Evolutionary conservation across 1,140 invertebrate species (phyloP).

Genomic region (Ptiloglossa arizonensis): DNA sequence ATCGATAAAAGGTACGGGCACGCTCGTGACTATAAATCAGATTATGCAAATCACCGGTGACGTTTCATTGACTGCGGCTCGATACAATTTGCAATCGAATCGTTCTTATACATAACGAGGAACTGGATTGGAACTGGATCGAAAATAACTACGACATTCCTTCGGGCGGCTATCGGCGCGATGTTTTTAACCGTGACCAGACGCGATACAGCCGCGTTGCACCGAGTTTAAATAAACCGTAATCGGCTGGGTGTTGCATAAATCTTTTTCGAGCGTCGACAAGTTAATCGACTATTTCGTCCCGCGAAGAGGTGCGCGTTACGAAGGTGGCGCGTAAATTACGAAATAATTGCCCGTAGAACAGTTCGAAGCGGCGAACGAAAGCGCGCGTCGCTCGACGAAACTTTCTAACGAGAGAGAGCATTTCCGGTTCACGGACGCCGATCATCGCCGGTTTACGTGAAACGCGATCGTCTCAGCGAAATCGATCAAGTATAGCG

Average conservation of each 20-base stretch:
- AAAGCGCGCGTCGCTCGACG: conserved; percentile 15
- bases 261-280: conserved; percentile 49
- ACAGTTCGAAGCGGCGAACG: conserved; percentile 7
- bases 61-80: conserved; percentile 45
- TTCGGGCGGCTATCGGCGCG: conserved; percentile 11
- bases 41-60: conserved; percentile 44
- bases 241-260: conserved; percentile 27
- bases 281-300: conserved; percentile 44
- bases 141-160: conserved; percentile 52
- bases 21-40: conserved; percentile 24
- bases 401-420: conserved; percentile 13
- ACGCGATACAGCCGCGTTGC: conserved; percentile 10
- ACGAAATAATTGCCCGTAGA: conserved; percentile 7
- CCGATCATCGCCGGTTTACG: conserved; percentile 22
- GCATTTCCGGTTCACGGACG: not conserved
- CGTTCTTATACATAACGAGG: conserved; percentile 38
- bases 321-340: conserved; percentile 24
- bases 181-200: conserved; percentile 52
- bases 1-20: conserved; percentile 12
- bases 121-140: conserved; percentile 42
- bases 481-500: conserved; percentile 8
- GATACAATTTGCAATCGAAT: conserved; percentile 46
- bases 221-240: conserved; percentile 43
- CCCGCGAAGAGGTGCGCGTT: conserved; percentile 10
- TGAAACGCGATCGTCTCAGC: conserved; percentile 29